phyloP scores from a whole-genome alignment of 2,113 vertebrate genomes.

The Penelope pileata region DNA sequence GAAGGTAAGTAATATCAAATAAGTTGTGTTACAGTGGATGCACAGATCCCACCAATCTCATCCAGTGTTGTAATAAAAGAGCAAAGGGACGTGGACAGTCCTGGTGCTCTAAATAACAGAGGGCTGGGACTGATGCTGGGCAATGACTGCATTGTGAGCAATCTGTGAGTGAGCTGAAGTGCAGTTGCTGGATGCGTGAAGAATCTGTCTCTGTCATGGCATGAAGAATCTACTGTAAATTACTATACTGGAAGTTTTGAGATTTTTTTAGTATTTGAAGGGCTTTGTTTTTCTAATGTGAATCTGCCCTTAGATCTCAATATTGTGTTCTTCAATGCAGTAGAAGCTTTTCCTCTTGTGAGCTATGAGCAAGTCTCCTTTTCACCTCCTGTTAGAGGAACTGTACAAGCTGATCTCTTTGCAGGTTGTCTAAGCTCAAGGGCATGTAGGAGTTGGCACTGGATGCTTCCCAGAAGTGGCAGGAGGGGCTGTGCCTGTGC shows the following conservation, averaged over 20 bases:
- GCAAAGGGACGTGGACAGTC: background rate
- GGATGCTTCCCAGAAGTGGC: background rate
- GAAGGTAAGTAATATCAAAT: background rate
- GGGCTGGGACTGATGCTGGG: background rate
- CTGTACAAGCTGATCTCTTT: background rate
- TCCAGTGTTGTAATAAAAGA: background rate
- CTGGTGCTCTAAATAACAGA: background rate
- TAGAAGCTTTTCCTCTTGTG: background rate
- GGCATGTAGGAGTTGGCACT: background rate
- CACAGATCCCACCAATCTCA: no score
- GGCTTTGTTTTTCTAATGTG: background rate
- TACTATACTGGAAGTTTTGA: background rate
- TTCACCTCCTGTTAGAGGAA: background rate
- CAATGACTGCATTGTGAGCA: constrained; percentile 25
- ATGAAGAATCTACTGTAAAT: background rate
- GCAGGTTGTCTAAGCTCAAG: background rate
- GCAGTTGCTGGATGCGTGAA: background rate
- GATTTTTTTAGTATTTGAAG: background rate
- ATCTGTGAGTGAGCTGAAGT: constrained; percentile 13
- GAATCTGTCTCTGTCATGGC: background rate
- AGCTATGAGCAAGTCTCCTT: background rate
- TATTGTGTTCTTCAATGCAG: background rate
- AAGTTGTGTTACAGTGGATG: background rate
- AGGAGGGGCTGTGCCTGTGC: background rate
- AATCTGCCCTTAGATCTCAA: background rate